Conservation (phyloP, 1,140 invertebrate genomes). For the Rhopalosiphum padi region DNA sequence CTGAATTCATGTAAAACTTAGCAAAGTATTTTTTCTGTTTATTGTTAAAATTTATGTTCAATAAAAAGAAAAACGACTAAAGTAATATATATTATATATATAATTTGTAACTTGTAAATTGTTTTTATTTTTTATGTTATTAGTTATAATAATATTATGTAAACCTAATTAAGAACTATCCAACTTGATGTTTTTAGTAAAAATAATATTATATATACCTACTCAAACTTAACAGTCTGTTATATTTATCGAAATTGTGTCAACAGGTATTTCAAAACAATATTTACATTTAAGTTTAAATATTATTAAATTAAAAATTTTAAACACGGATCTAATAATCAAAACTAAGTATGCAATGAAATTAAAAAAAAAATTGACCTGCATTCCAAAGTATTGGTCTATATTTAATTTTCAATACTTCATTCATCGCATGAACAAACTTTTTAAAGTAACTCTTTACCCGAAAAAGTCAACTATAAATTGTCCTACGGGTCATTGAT, state of each 20-base stretch:
- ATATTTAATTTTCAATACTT: neutral
- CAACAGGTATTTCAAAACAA: neutral
- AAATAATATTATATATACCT: slow-evolving; percentile 33
- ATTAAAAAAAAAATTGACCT: too few relatives aligned
- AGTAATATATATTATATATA: slow-evolving; percentile 52
- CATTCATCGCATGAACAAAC: neutral
- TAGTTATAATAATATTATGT: slow-evolving; percentile 28
- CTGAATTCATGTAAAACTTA: slow-evolving; percentile 3
- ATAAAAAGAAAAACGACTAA: slow-evolving; percentile 40
- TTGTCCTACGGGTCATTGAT: neutral
- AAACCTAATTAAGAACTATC: slow-evolving; percentile 5
- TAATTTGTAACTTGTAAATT: slow-evolving; percentile 49
- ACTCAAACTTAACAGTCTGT: neutral
- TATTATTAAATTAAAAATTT: too few relatives aligned
- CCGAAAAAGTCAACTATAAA: neutral
- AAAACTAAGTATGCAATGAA: too few relatives aligned
- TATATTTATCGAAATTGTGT: neutral
- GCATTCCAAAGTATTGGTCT: too few relatives aligned
- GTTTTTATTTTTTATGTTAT: slow-evolving; percentile 43
- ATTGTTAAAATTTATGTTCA: slow-evolving; percentile 44
- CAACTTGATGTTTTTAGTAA: neutral
- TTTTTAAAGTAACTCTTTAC: neutral
- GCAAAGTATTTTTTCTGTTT: slow-evolving; percentile 22
- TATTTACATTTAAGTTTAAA: neutral
- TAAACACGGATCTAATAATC: too few relatives aligned